phyloP scores from a whole-genome alignment of 2,888 invertebrate species.

The Lapara coniferarum region DNA sequence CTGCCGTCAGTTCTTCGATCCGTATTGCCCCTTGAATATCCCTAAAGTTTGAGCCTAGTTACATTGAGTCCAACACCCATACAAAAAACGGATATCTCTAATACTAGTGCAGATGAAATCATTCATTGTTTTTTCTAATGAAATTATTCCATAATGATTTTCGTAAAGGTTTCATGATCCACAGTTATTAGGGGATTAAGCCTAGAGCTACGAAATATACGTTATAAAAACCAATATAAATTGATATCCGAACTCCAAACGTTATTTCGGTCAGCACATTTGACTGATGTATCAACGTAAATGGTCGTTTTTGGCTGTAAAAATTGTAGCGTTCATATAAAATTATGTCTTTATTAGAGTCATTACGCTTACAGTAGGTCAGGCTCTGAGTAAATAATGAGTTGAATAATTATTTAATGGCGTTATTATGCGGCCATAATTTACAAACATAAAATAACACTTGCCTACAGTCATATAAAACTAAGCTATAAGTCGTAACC shows the following conservation, averaged over 20 bases:
- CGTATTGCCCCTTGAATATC: too few relatives aligned
- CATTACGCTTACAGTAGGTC: constrained; percentile 55
- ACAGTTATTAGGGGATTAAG: constrained; percentile 58
- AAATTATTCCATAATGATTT: constrained; percentile 3
- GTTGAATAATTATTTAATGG: constrained; percentile 42
- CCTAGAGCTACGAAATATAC: constrained; percentile 63
- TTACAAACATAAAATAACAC: constrained; percentile 18
- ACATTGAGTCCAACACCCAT: too few relatives aligned
- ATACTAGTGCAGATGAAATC: not conserved
- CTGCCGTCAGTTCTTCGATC: too few relatives aligned
- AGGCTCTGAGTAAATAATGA: constrained; percentile 43
- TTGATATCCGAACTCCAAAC: constrained; percentile 33
- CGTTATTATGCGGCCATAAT: constrained; percentile 24
- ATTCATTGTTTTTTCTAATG: constrained; percentile 29
- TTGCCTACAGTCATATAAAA: not conserved
- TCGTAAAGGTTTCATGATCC: constrained; percentile 46
- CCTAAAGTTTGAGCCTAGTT: too few relatives aligned
- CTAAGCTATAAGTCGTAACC: not conserved
- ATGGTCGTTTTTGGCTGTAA: constrained; percentile 41
- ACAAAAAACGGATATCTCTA: too few relatives aligned
- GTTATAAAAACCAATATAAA: constrained; percentile 48
- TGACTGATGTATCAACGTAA: not conserved
- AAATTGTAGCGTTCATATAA: constrained; percentile 53
- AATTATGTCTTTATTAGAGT: constrained; percentile 72
- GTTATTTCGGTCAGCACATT: not conserved